These are phyloP conservation scores for Catamblyrhynchus diadema DNA, from an alignment of 2,797 vertebrate species.

Conservation along the genomic window DNA sequence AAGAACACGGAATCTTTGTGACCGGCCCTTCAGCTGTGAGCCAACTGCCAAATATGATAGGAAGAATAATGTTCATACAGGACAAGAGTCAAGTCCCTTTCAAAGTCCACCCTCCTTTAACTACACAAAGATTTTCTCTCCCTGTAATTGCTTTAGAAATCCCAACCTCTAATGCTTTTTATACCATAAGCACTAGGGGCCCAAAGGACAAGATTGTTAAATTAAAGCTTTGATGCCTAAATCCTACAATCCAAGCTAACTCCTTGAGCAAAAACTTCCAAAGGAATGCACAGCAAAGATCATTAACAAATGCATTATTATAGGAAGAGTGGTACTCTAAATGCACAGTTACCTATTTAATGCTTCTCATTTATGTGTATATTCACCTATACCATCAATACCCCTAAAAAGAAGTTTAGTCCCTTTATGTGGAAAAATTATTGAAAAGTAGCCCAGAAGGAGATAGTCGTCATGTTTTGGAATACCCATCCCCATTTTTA, in stretches of 20 bases:
- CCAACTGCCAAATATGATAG: not conserved
- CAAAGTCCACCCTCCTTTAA: not conserved
- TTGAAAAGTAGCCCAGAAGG: not conserved
- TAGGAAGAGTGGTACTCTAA: not conserved
- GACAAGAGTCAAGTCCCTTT: not conserved
- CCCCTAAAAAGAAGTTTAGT: not conserved
- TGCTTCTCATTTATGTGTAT: not conserved
- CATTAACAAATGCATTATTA: not conserved
- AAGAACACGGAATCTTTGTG: not conserved
- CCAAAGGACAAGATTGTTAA: not conserved
- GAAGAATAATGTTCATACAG: not conserved
- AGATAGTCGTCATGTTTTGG: not conserved
- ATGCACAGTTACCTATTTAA: rapidly evolving
- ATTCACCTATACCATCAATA: not conserved
- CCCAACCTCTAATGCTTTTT: not conserved
- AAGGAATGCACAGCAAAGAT: not conserved
- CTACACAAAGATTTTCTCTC: not conserved
- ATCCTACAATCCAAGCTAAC: not conserved
- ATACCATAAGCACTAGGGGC: not conserved
- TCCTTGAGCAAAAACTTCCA: not conserved
- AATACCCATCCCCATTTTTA: not conserved
- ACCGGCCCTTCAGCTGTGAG: not conserved
- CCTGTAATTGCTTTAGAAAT: not conserved
- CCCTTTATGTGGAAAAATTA: not conserved
- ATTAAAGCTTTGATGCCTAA: not conserved